A percentile compares a stretch with the other conserved stretches of the same genome.
phyloP scores from a whole-genome alignment of 1,140 invertebrate species.

The Bombus huntii region DNA sequence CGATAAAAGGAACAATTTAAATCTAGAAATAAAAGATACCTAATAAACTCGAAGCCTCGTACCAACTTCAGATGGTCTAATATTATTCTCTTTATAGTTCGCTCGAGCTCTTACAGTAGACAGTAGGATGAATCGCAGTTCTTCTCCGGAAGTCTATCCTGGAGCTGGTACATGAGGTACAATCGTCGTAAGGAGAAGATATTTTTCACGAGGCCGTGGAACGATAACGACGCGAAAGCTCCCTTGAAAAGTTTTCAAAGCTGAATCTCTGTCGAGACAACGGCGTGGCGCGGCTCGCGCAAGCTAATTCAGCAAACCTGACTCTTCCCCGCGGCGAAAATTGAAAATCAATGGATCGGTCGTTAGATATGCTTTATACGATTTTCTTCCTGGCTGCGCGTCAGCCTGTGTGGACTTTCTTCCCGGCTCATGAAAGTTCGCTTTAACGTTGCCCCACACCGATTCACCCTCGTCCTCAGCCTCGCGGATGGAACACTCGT shows the following conservation, averaged over 20 bases:
- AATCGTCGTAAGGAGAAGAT: not conserved
- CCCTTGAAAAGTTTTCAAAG: conserved; percentile 28
- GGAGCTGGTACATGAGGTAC: no score
- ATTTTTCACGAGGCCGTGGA: not conserved
- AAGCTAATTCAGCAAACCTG: conserved; percentile 26
- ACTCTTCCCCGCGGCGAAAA: conserved; percentile 34
- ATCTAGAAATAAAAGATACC: not conserved
- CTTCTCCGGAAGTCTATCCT: not conserved
- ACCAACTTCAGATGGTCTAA: not conserved
- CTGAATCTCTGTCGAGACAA: conserved; percentile 21
- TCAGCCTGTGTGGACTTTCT: conserved; percentile 55
- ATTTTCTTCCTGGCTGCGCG: conserved; percentile 51
- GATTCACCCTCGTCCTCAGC: not conserved
- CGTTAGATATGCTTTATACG: conserved; percentile 65
- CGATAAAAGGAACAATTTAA: not conserved
- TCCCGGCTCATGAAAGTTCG: conserved; percentile 65
- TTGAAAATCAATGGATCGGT: conserved; percentile 69
- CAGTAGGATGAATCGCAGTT: not conserved
- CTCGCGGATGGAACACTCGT: conserved; percentile 65
- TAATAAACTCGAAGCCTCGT: not conserved
- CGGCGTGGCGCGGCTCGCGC: conserved; percentile 2
- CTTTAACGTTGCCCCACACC: conserved; percentile 54
- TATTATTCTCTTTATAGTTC: not conserved
- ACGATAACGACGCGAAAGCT: conserved; percentile 10
- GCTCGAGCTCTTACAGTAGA: not conserved